Base-by-base conservation (phyloP, 2,797 vertebrate genomes). In the Emys orbicularis region DNA sequence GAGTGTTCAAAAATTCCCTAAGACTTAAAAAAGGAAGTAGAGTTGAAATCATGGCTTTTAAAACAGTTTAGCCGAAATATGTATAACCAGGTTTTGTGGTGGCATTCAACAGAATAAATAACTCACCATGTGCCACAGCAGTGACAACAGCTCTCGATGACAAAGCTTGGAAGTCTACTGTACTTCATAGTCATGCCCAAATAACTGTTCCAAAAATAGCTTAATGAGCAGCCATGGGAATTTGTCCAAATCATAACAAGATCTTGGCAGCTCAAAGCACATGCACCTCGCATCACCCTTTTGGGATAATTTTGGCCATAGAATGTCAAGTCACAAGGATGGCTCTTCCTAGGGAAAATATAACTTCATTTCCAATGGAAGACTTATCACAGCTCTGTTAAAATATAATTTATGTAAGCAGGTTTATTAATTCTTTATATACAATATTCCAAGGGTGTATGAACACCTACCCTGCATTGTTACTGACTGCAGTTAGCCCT, bases 391-490 rank as follows among this genome's bases (percentile, higher is more conserved):
- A 79, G 41, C 15, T 91, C 3, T 31, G 19, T 56, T 76, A 59
- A 72, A 72, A 37, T 76, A 68, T n/a, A 37, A 81, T 83, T 61
- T 27, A 74, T 1, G 2, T 27, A 7, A 93, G 6, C 2, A 1
- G 12, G 93, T 76, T 1, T 91, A 50, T 61, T 87, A 29, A 84
- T 76, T 90, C 52, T 88, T 79, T 81, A 37, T 80, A 82, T 16
- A 6, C 81, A 81, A 1, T 53, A 91, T 53, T 90, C 11, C 37
- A 92, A 13, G 81, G 34, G 68, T 3, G 79, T 4, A 49, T 5
- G 11, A 88, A 80, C 79, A 98, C 99, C 97, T 98, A 99, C 99
- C 99, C 99, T 61, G 99, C 99, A 97, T 99, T 99, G 96, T 99
- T 99, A 98, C 99, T 99, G 96, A 99, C 99, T 54, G 99, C 99